Percentiles rank a stretch among this genome's conserved stretches.
phyloP scores from a whole-genome alignment of 2,888 invertebrate genomes.

The Antitype chi region DNA sequence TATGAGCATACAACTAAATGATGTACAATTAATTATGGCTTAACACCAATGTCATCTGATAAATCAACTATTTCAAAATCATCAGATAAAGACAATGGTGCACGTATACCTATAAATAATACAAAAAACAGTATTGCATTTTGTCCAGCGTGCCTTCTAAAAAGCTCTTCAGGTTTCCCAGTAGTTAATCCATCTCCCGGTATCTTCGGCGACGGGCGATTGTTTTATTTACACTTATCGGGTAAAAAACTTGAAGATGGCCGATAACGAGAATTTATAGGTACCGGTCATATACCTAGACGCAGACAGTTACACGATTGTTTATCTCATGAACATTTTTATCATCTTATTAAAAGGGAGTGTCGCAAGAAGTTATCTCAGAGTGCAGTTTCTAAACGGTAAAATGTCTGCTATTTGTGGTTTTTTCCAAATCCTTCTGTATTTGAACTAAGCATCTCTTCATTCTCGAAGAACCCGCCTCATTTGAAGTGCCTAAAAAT shows the following conservation, averaged over 20 bases:
- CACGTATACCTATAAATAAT: neutral
- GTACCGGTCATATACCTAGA: conserved; percentile 29
- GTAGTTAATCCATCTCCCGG: conserved; percentile 30
- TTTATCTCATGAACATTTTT: conserved; percentile 36
- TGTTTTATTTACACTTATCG: conserved; percentile 17
- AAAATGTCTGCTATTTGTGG: neutral
- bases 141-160: conserved; percentile 11
- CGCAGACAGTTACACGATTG: conserved; percentile 66
- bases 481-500: neutral
- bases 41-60: neutral
- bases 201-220: conserved; percentile 8
- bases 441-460: neutral
- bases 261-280: conserved; percentile 53
- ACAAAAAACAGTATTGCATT: conserved; percentile 1
- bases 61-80: conserved; percentile 6
- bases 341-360: conserved; percentile 20
- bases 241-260: conserved; percentile 24
- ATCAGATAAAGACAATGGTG: neutral
- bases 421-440: conserved; percentile 5
- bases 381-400: conserved; percentile 9
- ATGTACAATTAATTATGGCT: neutral
- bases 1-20: neutral
- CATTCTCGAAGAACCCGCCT: neutral
- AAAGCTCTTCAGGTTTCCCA: conserved; percentile 19
- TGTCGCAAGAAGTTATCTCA: conserved; percentile 19